phyloP scores from a whole-genome alignment of 2,888 invertebrate species.

The Polyommatus iphigenia region DNA sequence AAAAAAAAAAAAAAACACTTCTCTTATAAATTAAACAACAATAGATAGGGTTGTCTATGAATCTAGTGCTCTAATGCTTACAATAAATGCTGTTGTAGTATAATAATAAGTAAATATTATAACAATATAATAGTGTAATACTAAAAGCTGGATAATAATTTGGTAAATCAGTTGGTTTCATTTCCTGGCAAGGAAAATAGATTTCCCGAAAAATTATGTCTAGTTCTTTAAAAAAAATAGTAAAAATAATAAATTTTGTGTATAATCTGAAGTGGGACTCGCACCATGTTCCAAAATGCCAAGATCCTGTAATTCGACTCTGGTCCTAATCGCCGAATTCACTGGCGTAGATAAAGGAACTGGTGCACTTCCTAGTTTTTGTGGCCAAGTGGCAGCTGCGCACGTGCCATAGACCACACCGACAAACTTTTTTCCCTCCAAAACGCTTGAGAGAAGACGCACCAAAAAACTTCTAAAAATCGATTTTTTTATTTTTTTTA shows the following conservation, averaged over 20 bases:
- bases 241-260: not conserved
- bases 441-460: conserved; percentile 6
- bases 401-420: conserved; percentile 66
- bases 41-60: too few relatives aligned
- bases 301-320: conserved; percentile 42
- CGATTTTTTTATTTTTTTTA: not conserved
- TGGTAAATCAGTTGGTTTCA: too few relatives aligned
- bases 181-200: too few relatives aligned
- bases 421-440: conserved; percentile 34
- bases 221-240: too few relatives aligned
- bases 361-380: conserved; percentile 68
- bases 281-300: not conserved
- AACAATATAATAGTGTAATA: too few relatives aligned
- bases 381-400: conserved; percentile 55
- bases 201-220: too few relatives aligned
- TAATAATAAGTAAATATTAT: too few relatives aligned
- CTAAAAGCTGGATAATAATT: too few relatives aligned
- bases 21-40: too few relatives aligned
- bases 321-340: conserved; percentile 46
- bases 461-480: conserved; percentile 2
- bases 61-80: too few relatives aligned
- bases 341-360: conserved; percentile 46
- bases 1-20: too few relatives aligned
- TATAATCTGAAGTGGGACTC: not conserved
- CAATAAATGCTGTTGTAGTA: too few relatives aligned